A percentile compares a stretch with the other conserved stretches of the same genome.
These are phyloP conservation scores for Procambarus clarkii DNA, from an alignment of 1,140 invertebrate genomes.

Conservation along the genomic window DNA sequence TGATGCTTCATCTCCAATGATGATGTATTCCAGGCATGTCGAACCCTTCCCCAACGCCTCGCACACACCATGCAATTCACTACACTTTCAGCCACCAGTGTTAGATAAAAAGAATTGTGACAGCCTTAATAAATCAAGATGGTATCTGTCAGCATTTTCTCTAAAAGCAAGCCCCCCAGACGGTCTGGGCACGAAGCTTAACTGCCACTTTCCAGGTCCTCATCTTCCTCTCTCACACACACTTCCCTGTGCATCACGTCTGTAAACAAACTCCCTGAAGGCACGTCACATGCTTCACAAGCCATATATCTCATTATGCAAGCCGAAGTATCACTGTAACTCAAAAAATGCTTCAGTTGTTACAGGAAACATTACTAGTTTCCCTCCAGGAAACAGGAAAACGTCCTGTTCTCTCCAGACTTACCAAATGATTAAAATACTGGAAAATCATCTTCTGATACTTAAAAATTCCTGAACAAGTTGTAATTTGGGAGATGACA, in stretches of 20 bases:
- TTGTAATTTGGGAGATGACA: background rate
- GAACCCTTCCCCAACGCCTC: background rate
- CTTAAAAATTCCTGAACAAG: background rate
- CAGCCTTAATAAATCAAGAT: constrained; percentile 29
- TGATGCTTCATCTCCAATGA: background rate
- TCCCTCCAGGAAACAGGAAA: no score
- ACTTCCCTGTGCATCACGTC: constrained; percentile 1
- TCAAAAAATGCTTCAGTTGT: no score
- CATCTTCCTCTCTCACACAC: background rate
- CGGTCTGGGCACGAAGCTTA: constrained; percentile 3
- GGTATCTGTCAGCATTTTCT: constrained; percentile 43
- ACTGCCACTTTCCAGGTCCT: constrained; percentile 35
- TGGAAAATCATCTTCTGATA: background rate
- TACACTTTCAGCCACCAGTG: background rate
- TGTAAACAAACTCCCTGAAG: background rate
- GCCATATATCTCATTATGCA: background rate
- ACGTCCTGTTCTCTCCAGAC: no score
- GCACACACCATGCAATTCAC: background rate
- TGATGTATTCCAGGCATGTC: background rate
- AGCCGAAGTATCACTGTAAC: background rate
- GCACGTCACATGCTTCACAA: background rate
- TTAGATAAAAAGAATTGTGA: constrained; percentile 25
- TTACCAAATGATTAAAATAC: no score
- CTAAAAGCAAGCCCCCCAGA: constrained; percentile 1
- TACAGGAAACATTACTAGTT: no score